phyloP scores from a whole-genome alignment of 1,140 invertebrate genomes.

The Drosophila persimilis region DNA sequence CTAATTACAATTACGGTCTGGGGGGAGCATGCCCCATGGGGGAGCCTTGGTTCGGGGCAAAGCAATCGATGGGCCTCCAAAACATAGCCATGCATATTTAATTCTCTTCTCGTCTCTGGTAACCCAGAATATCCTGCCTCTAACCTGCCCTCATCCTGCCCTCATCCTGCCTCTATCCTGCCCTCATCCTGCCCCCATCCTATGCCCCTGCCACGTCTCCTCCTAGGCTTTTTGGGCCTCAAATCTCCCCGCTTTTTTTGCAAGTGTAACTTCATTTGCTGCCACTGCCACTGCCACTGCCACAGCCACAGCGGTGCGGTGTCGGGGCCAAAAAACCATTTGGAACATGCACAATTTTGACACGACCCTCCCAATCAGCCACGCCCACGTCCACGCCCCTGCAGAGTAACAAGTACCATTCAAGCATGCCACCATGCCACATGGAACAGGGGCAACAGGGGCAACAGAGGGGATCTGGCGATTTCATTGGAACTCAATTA shows the following conservation, averaged over 20 bases:
- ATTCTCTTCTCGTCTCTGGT: constrained; percentile 33
- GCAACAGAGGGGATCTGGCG: constrained; percentile 24
- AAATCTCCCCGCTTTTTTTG: constrained; percentile 44
- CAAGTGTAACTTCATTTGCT: constrained; percentile 78
- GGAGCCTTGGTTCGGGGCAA: constrained; percentile 10
- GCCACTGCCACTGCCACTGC: constrained; percentile 6
- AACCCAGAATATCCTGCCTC: constrained; percentile 28
- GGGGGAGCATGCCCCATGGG: background rate
- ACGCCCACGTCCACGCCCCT: constrained; percentile 4
- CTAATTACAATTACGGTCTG: constrained; percentile 71
- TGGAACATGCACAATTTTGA: constrained; percentile 76
- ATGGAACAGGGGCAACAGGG: too few species aligned
- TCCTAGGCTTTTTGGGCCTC: constrained; percentile 8
- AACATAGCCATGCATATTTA: constrained; percentile 77
- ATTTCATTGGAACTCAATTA: constrained; percentile 80
- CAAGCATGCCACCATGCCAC: constrained; percentile 19
- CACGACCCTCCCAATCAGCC: constrained; percentile 35
- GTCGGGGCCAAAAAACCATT: constrained; percentile 65
- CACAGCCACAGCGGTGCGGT: background rate
- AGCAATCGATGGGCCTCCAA: constrained; percentile 40
- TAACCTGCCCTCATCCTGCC: background rate
- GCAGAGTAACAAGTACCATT: constrained; percentile 64
- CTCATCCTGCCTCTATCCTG: background rate
- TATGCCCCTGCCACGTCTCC: background rate
- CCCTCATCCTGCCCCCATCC: background rate